Conservation (phyloP, 2,888 invertebrate species). For the Andrena hattorfiana region DNA sequence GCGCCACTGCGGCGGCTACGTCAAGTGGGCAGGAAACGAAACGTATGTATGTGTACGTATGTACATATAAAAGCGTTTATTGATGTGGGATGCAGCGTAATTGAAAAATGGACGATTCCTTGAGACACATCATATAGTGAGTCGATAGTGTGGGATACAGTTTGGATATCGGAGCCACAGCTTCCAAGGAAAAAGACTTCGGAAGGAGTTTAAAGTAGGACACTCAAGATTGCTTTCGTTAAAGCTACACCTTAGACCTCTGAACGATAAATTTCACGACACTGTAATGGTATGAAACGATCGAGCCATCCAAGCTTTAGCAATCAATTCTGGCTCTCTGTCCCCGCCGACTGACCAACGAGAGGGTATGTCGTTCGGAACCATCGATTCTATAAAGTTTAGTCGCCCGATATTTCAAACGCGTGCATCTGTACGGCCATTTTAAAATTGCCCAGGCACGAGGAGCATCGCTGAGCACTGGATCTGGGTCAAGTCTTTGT, state of each 20-base stretch:
- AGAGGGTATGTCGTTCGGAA: conserved; percentile 29
- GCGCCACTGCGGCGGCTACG: neutral
- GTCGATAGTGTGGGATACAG: neutral
- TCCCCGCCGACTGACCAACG: conserved; percentile 53
- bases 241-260: conserved; percentile 8
- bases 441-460: conserved; percentile 31
- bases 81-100: neutral
- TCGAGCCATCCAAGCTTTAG: conserved; percentile 27
- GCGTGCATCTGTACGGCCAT: conserved; percentile 67
- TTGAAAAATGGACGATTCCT: conserved; percentile 1
- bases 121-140: too few species aligned
- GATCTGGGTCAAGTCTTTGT: conserved; percentile 56
- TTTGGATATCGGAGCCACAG: neutral
- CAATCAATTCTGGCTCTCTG: conserved; percentile 55
- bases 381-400: conserved; percentile 64
- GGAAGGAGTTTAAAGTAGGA: neutral
- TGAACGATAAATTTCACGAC: conserved; percentile 9
- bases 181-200: neutral
- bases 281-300: conserved; percentile 34
- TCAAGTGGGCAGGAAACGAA: neutral
- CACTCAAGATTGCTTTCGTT: conserved; percentile 7
- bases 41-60: neutral
- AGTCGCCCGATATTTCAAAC: conserved; percentile 67
- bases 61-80: neutral
- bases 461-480: conserved; percentile 43